phyloP scores from a whole-genome alignment of 2,797 vertebrate species.

The Tapera naevia region DNA sequence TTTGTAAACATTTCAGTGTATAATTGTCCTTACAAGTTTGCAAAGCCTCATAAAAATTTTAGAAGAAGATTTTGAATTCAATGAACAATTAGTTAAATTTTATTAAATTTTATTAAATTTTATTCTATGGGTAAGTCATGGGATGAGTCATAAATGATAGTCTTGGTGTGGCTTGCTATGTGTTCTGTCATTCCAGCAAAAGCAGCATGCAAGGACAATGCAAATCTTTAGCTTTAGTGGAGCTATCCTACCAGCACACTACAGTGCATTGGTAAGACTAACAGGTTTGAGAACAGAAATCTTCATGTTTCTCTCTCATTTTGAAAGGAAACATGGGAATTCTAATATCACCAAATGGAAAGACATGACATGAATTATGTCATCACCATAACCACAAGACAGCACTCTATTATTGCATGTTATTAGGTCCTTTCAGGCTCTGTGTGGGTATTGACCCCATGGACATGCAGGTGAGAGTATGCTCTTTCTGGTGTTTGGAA shows the following conservation, averaged over 20 bases:
- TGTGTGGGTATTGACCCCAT: neutral
- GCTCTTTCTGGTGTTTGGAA: constrained; percentile 26
- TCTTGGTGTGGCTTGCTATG: neutral
- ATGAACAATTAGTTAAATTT: neutral
- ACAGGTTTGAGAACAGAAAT: neutral
- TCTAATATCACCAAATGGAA: neutral
- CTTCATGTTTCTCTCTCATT: neutral
- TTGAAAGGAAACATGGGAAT: neutral
- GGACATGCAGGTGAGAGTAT: constrained; percentile 1
- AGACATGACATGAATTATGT: neutral
- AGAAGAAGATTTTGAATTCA: neutral
- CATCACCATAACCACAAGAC: neutral
- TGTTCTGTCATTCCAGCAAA: neutral
- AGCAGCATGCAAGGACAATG: neutral
- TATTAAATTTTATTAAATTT: neutral
- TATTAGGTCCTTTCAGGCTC: neutral
- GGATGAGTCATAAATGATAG: neutral
- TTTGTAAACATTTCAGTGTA: neutral
- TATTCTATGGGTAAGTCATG: neutral
- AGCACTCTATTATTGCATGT: neutral
- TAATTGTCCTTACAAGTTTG: neutral
- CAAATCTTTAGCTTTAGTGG: neutral
- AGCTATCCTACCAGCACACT: neutral
- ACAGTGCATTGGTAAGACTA: neutral
- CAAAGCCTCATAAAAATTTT: neutral